These are phyloP conservation scores for Pseudomyrmex sp. DNA, from an alignment of 1,140 invertebrate species.

Conservation along the genomic window DNA sequence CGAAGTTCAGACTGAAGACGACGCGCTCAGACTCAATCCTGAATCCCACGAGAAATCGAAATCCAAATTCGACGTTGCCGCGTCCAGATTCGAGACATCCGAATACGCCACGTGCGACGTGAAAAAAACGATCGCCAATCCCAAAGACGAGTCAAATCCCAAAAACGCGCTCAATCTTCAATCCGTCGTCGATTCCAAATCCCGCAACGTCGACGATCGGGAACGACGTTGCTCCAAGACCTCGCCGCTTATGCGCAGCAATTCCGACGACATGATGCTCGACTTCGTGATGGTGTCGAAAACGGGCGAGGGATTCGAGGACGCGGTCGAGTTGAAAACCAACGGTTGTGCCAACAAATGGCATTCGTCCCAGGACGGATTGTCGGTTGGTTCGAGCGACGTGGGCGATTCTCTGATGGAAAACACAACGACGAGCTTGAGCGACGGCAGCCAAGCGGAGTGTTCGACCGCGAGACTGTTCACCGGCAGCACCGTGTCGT, in stretches of 20 bases:
- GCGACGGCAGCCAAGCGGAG: slow-evolving; percentile 76
- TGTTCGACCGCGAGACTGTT: slow-evolving; percentile 80
- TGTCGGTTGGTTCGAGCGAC: slow-evolving; percentile 88
- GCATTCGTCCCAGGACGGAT: slow-evolving; percentile 77
- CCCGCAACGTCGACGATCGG: not conserved
- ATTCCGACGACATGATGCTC: slow-evolving; percentile 77
- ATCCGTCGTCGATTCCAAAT: not conserved
- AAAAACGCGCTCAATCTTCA: slow-evolving; percentile 15
- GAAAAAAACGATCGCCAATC: slow-evolving; percentile 5
- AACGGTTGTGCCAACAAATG: slow-evolving; percentile 10
- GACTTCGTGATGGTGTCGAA: slow-evolving; percentile 78
- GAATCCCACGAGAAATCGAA: slow-evolving; percentile 23
- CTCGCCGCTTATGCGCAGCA: slow-evolving; percentile 65
- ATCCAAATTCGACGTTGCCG: slow-evolving; percentile 1
- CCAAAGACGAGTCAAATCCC: not conserved
- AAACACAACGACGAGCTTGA: slow-evolving; percentile 84
- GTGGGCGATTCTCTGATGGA: slow-evolving; percentile 85
- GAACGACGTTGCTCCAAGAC: not conserved
- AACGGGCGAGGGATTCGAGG: slow-evolving; percentile 68
- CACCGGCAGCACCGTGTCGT: slow-evolving; percentile 88
- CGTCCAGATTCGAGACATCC: slow-evolving; percentile 4
- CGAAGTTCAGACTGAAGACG: slow-evolving; percentile 6
- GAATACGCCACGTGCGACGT: not conserved
- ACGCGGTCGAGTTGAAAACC: slow-evolving; percentile 52
- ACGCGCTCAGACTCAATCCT: slow-evolving; percentile 14